Conservation (phyloP, 2,113 vertebrate species). For the Acanthochromis polyacanthus region DNA sequence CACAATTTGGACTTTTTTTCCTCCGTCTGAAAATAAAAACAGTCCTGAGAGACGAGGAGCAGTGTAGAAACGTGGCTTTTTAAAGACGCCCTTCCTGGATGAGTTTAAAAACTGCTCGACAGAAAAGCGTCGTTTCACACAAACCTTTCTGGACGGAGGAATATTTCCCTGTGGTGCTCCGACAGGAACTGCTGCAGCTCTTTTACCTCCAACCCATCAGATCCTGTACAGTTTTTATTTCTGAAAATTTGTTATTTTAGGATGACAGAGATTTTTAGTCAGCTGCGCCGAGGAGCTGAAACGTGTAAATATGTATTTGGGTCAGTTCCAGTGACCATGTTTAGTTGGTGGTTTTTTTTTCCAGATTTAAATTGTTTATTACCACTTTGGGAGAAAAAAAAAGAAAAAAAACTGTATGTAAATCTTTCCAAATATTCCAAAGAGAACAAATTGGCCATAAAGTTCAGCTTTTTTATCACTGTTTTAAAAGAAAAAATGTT, state of each 20-base stretch:
- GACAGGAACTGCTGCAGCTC: slow-evolving; percentile 72
- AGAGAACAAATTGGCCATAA: slow-evolving; percentile 82
- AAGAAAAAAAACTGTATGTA: slow-evolving; percentile 77
- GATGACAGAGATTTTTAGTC: slow-evolving; percentile 85
- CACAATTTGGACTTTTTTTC: slow-evolving; percentile 52
- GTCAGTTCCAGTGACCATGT: slow-evolving; percentile 93
- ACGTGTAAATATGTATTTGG: slow-evolving; percentile 91
- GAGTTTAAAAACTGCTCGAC: slow-evolving; percentile 60
- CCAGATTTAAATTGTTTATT: slow-evolving; percentile 89
- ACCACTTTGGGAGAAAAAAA: slow-evolving; percentile 75
- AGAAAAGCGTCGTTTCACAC: slow-evolving; percentile 58
- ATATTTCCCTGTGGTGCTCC: slow-evolving; percentile 63
- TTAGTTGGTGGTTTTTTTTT: slow-evolving; percentile 85
- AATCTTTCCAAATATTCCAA: slow-evolving; percentile 85
- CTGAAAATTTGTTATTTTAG: slow-evolving; percentile 86
- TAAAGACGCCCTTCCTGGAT: slow-evolving; percentile 54
- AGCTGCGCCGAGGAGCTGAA: slow-evolving; percentile 85
- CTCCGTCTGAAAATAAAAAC: slow-evolving; percentile 38
- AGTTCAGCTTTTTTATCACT: slow-evolving; percentile 72
- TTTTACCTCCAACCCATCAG: slow-evolving; percentile 75
- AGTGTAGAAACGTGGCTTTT: slow-evolving; percentile 33
- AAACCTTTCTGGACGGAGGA: slow-evolving; percentile 75
- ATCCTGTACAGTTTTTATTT: slow-evolving; percentile 84
- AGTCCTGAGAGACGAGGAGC: slow-evolving; percentile 51
- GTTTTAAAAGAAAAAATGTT: slow-evolving; percentile 60